Percentiles rank a stretch among this genome's conserved stretches.
Conservation (phyloP, 1,140 invertebrate species). For the Drosophila chauvacae region DNA sequence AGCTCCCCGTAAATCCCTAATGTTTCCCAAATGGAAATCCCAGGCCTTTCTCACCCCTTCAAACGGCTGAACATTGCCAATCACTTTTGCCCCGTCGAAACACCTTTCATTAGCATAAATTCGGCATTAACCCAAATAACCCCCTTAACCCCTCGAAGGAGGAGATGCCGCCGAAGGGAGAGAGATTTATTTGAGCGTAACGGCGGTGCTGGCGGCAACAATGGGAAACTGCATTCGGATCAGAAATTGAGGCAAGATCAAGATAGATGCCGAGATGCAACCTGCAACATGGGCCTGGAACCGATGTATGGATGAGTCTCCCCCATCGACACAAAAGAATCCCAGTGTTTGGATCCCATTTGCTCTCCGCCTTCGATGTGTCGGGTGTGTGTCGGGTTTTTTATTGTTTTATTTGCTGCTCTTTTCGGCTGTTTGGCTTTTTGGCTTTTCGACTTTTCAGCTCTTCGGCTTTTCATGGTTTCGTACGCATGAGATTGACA, state of each 20-base stretch:
- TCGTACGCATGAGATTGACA: conserved; percentile 83
- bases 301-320: conserved; percentile 13
- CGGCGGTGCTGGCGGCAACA: conserved; percentile 27
- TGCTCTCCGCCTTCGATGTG: conserved; percentile 10
- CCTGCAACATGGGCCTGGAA: conserved; percentile 26
- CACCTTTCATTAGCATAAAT: conserved; percentile 55
- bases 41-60: conserved; percentile 32
- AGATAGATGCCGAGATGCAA: conserved; percentile 58
- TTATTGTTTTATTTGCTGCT: conserved; percentile 42
- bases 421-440: conserved; percentile 20
- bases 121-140: conserved; percentile 54
- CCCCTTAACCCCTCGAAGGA: conserved; percentile 34
- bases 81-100: conserved; percentile 39
- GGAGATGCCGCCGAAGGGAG: conserved; percentile 23
- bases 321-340: conserved; percentile 23
- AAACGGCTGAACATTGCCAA: conserved; percentile 43
- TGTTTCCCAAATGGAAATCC: conserved; percentile 11
- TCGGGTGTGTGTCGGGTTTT: conserved; percentile 9
- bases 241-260: conserved; percentile 68
- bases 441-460: background rate
- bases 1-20: background rate
- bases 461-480: conserved; percentile 69
- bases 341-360: conserved; percentile 7
- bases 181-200: conserved; percentile 50
- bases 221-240: conserved; percentile 51